Conservation (phyloP, 2,113 vertebrate genomes). For the Solenodon paradoxus region DNA sequence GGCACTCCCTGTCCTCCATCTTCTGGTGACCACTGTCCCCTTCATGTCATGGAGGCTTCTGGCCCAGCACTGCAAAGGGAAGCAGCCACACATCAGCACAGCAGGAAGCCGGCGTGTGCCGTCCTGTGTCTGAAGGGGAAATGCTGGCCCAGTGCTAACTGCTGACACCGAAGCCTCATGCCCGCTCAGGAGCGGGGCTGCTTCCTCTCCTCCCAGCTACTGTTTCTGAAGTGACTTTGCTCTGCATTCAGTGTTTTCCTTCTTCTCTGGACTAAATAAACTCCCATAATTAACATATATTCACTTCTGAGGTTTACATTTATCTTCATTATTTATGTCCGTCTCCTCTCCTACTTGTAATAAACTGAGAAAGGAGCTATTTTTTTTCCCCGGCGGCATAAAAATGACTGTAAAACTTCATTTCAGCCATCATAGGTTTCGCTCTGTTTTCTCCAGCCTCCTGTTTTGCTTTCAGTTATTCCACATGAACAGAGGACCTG, state of each 20-base stretch:
- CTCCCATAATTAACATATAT: neutral
- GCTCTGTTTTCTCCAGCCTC: neutral
- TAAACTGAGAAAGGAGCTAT: neutral
- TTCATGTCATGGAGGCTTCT: too few relatives aligned
- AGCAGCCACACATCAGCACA: too few relatives aligned
- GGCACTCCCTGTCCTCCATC: too few relatives aligned
- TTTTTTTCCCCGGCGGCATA: neutral
- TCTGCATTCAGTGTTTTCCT: neutral
- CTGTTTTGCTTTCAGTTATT: neutral
- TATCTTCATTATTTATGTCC: neutral
- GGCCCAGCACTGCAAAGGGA: too few relatives aligned
- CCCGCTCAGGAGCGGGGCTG: too few relatives aligned
- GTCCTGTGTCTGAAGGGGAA: too few relatives aligned
- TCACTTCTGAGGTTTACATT: conserved; percentile 2
- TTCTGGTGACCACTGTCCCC: too few relatives aligned
- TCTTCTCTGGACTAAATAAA: conserved; percentile 48
- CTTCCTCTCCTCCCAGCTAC: neutral
- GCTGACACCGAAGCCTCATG: too few relatives aligned
- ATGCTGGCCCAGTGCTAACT: too few relatives aligned
- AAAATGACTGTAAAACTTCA: neutral
- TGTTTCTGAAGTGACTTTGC: conserved; percentile 40
- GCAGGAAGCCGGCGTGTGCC: too few relatives aligned
- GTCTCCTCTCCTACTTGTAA: neutral
- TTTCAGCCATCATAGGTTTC: neutral
- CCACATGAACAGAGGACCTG: neutral